phyloP scores from a whole-genome alignment of 2,797 vertebrate species.

The Setipinna tenuifilis region DNA sequence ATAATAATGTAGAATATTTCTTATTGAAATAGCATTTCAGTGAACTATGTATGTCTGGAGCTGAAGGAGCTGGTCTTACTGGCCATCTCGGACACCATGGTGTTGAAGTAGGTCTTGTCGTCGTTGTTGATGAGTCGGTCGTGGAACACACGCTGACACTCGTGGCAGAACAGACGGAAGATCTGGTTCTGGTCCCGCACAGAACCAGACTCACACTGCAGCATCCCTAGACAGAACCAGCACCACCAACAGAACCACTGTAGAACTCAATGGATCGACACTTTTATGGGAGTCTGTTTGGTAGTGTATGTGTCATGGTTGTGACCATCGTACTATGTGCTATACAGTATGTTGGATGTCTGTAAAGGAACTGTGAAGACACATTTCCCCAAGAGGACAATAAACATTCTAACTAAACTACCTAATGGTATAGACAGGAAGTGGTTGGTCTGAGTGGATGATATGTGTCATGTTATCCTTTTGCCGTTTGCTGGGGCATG shows the following conservation, averaged over 20 bases:
- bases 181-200: constrained; percentile 80
- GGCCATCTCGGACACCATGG: constrained; percentile 83
- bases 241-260: not conserved
- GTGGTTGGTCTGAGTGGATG: no score
- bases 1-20: no score
- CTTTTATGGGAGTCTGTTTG: not conserved
- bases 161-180: constrained; percentile 85
- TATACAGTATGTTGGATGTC: no score
- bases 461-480: no score
- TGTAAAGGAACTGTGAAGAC: no score
- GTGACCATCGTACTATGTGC: no score
- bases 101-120: constrained; percentile 84
- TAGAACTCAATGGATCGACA: no score
- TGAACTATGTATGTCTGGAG: no score
- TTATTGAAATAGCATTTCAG: no score
- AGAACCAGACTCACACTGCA: constrained; percentile 79
- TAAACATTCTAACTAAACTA: no score
- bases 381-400: no score
- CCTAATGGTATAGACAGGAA: not conserved
- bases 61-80: constrained; percentile 65
- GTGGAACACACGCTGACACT: constrained; percentile 86
- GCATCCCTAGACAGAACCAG: constrained; percentile 69
- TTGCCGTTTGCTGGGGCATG: no score
- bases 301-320: not conserved
- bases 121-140: constrained; percentile 83